Evolutionary conservation across 2,797 vertebrate genomes (phyloP).

Genomic region (Merluccius polli): DNA sequence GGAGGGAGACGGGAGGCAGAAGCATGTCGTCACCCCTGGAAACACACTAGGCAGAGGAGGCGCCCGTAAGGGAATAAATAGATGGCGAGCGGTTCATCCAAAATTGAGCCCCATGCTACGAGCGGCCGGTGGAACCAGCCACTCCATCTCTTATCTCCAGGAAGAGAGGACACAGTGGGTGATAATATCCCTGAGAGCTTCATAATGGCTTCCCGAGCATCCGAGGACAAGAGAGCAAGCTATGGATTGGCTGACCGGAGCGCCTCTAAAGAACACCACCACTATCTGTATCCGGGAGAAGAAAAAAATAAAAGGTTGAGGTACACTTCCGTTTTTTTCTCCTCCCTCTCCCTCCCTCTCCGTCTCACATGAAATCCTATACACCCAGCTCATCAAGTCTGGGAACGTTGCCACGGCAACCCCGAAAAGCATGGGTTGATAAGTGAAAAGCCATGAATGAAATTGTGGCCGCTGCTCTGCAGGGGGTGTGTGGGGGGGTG

Average conservation of each 20-base stretch:
- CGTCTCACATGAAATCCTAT: conserved; percentile 61
- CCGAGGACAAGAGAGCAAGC: background rate
- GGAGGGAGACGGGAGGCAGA: conserved; percentile 42
- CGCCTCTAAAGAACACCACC: background rate
- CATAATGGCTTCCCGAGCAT: background rate
- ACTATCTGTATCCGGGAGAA: background rate
- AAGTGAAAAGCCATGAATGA: conserved; percentile 43
- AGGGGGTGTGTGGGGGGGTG: background rate
- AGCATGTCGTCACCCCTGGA: background rate
- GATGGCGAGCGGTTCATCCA: background rate
- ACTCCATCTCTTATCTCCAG: background rate
- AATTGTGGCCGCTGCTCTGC: conserved; percentile 38
- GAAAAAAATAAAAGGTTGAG: conserved; percentile 34
- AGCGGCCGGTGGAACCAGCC: background rate
- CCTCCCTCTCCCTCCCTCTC: conserved; percentile 45
- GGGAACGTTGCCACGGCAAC: conserved; percentile 72
- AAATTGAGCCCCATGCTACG: background rate
- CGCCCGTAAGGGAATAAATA: background rate
- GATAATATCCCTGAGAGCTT: background rate
- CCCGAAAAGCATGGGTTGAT: conserved; percentile 58
- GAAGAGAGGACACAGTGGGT: background rate
- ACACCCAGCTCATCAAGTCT: conserved; percentile 66
- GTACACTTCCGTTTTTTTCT: conserved; percentile 35
- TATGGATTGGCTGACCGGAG: background rate
- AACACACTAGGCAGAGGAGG: background rate